Evolutionary conservation across 2,113 vertebrate genomes (phyloP).

Genomic region (Leucoraja erinaceus): DNA sequence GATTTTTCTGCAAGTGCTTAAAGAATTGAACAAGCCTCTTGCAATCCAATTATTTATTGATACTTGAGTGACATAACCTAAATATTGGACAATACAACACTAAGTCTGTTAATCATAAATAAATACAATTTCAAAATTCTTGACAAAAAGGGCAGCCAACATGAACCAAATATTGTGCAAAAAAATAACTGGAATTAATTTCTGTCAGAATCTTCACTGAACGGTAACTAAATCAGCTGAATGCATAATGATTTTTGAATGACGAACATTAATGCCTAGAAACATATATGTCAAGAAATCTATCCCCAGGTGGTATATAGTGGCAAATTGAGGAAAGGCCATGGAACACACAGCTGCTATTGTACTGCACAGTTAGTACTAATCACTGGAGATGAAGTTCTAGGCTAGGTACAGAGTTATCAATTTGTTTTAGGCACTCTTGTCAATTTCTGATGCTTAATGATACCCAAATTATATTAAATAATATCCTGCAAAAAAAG

Average conservation of each 20-base stretch:
- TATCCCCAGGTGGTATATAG: no score
- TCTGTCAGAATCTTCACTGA: background rate
- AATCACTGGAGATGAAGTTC: no score
- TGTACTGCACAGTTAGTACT: no score
- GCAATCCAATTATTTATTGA: background rate
- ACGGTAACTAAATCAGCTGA: background rate
- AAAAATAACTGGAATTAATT: slow-evolving; percentile 11
- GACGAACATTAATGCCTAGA: background rate
- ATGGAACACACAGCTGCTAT: no score
- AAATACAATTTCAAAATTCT: slow-evolving; percentile 3
- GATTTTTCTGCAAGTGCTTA: background rate
- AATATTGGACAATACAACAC: background rate
- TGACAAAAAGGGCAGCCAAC: background rate
- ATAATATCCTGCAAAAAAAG: background rate
- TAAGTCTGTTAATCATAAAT: slow-evolving; percentile 9
- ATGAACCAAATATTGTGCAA: background rate
- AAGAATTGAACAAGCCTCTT: background rate
- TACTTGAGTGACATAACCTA: background rate
- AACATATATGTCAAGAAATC: background rate
- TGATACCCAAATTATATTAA: background rate
- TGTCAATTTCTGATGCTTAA: background rate
- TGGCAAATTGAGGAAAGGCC: no score
- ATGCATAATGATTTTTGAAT: slow-evolving; percentile 16
- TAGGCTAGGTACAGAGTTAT: background rate
- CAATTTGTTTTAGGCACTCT: background rate